These are phyloP conservation scores for Eilema griseolum DNA, from an alignment of 2,888 invertebrate species.

Conservation along the genomic window DNA sequence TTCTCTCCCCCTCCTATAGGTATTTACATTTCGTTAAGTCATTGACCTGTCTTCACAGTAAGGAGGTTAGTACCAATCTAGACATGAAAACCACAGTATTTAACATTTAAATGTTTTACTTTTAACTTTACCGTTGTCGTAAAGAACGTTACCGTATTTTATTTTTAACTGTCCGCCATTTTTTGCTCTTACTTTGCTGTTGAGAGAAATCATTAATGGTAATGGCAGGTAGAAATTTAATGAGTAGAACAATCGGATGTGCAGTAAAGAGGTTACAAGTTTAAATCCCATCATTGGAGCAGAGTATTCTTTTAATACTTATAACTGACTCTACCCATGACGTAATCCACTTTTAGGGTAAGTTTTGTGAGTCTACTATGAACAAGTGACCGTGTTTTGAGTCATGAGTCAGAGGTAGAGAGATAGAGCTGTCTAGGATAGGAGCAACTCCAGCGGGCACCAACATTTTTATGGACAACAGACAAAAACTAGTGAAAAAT, in stretches of 20 bases:
- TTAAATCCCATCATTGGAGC: background rate
- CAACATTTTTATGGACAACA: too few species aligned
- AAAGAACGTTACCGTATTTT: conserved; percentile 12
- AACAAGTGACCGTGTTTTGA: too few species aligned
- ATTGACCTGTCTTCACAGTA: background rate
- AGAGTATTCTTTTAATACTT: too few species aligned
- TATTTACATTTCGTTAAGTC: background rate
- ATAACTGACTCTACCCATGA: background rate
- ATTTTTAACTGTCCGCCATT: background rate
- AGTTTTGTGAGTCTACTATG: background rate
- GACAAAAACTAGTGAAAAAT: too few species aligned
- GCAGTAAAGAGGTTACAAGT: background rate
- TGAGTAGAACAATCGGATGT: background rate
- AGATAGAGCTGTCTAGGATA: too few species aligned
- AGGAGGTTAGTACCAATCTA: conserved; percentile 6
- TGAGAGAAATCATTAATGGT: background rate
- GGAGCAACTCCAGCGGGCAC: too few species aligned
- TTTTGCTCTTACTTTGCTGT: background rate
- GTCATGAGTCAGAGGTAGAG: too few species aligned
- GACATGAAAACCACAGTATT: conserved; percentile 18
- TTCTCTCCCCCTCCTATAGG: background rate
- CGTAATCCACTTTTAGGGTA: background rate
- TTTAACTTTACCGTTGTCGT: conserved; percentile 10
- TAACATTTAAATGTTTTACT: conserved; percentile 10
- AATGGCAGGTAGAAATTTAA: too few species aligned